Percentiles rank a stretch among this genome's conserved stretches.
phyloP scores from a whole-genome alignment of 2,113 vertebrate genomes.

The Odocoileus virginianus region DNA sequence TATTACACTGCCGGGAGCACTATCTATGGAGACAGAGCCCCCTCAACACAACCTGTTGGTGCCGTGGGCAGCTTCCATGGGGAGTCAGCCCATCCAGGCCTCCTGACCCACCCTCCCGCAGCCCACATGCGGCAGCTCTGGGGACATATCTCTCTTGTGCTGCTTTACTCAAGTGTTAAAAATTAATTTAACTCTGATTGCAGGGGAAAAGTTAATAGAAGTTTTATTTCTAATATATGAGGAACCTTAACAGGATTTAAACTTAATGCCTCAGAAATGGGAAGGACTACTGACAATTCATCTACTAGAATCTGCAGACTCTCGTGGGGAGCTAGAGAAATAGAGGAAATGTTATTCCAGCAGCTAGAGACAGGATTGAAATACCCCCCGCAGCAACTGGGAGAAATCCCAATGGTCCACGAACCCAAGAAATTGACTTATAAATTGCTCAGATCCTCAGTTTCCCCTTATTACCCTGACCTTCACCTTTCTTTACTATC shows the following conservation, averaged over 20 bases:
- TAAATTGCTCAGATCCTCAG: conserved; percentile 59
- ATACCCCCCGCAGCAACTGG: not conserved
- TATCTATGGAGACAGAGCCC: rapidly evolving
- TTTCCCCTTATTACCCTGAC: conserved; percentile 58
- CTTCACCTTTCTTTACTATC: conserved; percentile 42
- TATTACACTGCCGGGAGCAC: rapidly evolving
- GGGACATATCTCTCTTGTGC: not conserved
- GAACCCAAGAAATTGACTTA: conserved; percentile 54
- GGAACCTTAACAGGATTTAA: conserved; percentile 71
- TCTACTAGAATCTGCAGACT: conserved; percentile 55
- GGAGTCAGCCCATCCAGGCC: not conserved
- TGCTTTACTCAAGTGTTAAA: conserved; percentile 52
- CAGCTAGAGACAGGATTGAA: conserved; percentile 32
- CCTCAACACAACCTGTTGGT: not conserved
- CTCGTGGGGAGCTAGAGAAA: conserved; percentile 32
- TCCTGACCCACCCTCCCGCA: not conserved
- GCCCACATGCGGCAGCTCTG: not conserved
- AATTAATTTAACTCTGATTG: conserved; percentile 66
- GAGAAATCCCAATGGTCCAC: conserved; percentile 30
- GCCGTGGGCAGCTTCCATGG: rapidly evolving
- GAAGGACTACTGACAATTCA: conserved; percentile 58
- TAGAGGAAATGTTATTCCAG: conserved; percentile 35
- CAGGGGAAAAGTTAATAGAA: conserved; percentile 66
- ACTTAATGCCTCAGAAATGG: conserved; percentile 67
- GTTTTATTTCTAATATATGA: conserved; percentile 75